Percentiles rank a stretch among this genome's conserved stretches.
Evolutionary conservation across 1,140 invertebrate genomes (phyloP).

Genomic region (Bombus superbus): DNA sequence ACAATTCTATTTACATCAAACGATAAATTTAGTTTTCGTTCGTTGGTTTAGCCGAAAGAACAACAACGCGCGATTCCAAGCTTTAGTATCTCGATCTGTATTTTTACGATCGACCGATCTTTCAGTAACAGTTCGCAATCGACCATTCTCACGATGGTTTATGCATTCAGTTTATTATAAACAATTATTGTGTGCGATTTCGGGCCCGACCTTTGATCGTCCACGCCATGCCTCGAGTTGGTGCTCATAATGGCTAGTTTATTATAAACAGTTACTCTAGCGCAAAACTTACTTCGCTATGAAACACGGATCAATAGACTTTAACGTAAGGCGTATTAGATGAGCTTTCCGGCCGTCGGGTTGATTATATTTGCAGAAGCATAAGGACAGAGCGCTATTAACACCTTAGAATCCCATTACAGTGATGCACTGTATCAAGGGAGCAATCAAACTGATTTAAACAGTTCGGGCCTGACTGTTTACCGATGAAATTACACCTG

Average conservation of each 20-base stretch:
- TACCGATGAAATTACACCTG: slow-evolving; percentile 44
- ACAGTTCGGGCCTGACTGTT: slow-evolving; percentile 25
- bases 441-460: slow-evolving; percentile 52
- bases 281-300: no score
- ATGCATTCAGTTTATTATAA: background rate
- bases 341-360: background rate
- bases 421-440: slow-evolving; percentile 20
- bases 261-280: background rate
- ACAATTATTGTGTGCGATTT: background rate
- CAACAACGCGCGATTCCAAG: no score
- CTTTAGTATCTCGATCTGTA: background rate
- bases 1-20: background rate
- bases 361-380: slow-evolving; percentile 50
- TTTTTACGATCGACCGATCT: background rate
- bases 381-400: slow-evolving; percentile 40
- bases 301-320: slow-evolving; percentile 1
- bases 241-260: background rate
- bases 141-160: background rate
- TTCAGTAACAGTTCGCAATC: background rate
- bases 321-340: background rate
- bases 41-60: background rate
- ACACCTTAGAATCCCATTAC: slow-evolving; percentile 50
- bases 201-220: no score
- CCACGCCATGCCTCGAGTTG: no score
- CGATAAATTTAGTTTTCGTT: background rate